Percentiles rank a stretch among this genome's conserved stretches.
These are phyloP conservation scores for Tachysurus vachellii DNA, from an alignment of 2,113 vertebrate species.

Conservation along the genomic window DNA sequence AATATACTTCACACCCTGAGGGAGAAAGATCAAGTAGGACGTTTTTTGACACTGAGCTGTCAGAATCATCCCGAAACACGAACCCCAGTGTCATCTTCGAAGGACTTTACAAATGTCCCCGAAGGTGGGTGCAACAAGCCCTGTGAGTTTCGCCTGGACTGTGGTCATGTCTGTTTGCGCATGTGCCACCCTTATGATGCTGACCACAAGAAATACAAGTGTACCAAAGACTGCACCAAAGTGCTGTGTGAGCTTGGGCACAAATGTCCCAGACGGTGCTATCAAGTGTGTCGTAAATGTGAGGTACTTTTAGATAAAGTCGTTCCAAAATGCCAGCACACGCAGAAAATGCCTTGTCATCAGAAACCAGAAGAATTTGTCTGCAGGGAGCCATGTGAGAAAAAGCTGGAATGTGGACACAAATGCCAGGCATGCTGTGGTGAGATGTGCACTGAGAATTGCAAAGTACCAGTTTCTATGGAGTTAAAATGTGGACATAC, in stretches of 20 bases:
- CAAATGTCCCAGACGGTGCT: slow-evolving; percentile 75
- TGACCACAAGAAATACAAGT: slow-evolving; percentile 80
- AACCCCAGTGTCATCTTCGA: slow-evolving; percentile 69
- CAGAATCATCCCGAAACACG: slow-evolving; percentile 86
- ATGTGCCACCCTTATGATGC: slow-evolving; percentile 89
- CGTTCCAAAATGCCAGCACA: slow-evolving; percentile 79
- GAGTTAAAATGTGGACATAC: slow-evolving; percentile 80
- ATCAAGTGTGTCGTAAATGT: slow-evolving; percentile 75
- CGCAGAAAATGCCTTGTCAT: slow-evolving; percentile 85
- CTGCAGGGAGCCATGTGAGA: slow-evolving; percentile 79
- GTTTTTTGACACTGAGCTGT: slow-evolving; percentile 78
- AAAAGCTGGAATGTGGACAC: slow-evolving; percentile 79
- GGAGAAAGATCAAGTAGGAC: slow-evolving; percentile 75
- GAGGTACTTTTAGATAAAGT: slow-evolving; percentile 75
- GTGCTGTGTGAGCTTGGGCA: slow-evolving; percentile 80
- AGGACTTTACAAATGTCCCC: slow-evolving; percentile 82
- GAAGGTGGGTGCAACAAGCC: slow-evolving; percentile 88
- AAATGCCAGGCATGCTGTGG: slow-evolving; percentile 77
- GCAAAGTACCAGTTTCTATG: slow-evolving; percentile 66
- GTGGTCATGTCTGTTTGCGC: slow-evolving; percentile 86
- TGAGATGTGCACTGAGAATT: slow-evolving; percentile 67
- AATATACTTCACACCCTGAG: slow-evolving; percentile 81
- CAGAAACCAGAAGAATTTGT: slow-evolving; percentile 65
- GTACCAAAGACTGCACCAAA: slow-evolving; percentile 82
- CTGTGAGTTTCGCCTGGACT: slow-evolving; percentile 84